These are phyloP conservation scores for Scleropages formosus DNA, from an alignment of 2,797 vertebrate genomes.

Conservation along the genomic window DNA sequence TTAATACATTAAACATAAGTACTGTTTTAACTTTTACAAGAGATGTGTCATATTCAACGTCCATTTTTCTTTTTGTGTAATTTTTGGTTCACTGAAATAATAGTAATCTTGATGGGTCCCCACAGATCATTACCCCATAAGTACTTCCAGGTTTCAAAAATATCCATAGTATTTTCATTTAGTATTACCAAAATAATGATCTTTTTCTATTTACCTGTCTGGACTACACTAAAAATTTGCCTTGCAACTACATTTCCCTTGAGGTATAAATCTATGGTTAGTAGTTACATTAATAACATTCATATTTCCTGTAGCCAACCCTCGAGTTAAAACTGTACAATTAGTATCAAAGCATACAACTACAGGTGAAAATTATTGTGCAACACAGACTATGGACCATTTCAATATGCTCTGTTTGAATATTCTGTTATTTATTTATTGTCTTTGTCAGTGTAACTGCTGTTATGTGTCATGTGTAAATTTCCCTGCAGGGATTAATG, in stretches of 20 bases:
- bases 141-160: neutral
- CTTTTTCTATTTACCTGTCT: too few relatives aligned
- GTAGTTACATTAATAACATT: constrained; percentile 19
- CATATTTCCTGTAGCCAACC: constrained; percentile 12
- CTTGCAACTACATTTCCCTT: constrained; percentile 10
- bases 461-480: too few relatives aligned
- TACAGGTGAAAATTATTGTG: too few relatives aligned
- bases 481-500: too few relatives aligned
- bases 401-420: too few relatives aligned
- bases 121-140: neutral
- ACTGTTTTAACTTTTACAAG: too few relatives aligned
- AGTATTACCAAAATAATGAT: neutral
- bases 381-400: too few relatives aligned
- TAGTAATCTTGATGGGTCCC: neutral
- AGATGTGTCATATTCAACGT: too few relatives aligned
- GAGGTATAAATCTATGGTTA: constrained; percentile 9
- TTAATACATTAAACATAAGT: too few relatives aligned
- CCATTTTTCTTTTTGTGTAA: neutral
- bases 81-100: neutral
- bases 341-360: too few relatives aligned
- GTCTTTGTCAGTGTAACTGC: too few relatives aligned
- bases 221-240: constrained; percentile 13
- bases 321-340: constrained; percentile 17
- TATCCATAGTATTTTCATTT: neutral
- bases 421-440: too few relatives aligned